Evolutionary conservation across 2,797 vertebrate genomes (phyloP), one percentile per base, ranked within the genome.

Genomic region (Epinephelus malabaricus): DNA sequence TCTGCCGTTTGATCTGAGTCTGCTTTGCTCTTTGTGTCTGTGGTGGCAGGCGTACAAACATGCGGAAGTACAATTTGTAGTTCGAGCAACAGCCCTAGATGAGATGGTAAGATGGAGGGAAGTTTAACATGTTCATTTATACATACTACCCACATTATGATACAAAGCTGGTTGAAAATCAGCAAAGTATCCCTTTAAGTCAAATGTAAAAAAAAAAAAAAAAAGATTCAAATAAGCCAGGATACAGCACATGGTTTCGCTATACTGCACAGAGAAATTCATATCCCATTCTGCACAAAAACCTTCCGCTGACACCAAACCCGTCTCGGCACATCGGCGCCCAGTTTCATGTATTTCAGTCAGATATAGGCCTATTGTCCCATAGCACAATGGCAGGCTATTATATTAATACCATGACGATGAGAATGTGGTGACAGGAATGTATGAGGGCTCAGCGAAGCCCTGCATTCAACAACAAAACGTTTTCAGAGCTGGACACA

Each of bases 331-430:
- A 38, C 53, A 73, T 71, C 10, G 2, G 49, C 50, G 61, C 21
- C 43, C 25, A 23, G 17, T 63, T 40, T 46, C 62, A 53, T 54
- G 50, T 45, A 14, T 77, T 79, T 81, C 69, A 61, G 23, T 84
- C 50, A 67, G 67, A 69, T 25, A 12, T 25, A 18, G 40, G 27
- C 55, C 69, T 46, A 19, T 79, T 66, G 53, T 85, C 73, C 50
- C 55, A 12, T 11, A 30, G 55, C 54, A 69, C 56, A 68, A 74
- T 30, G 34, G 59, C 53, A 70, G 55, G 51, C 59, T 49, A 69
- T 84, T 74, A 66, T 73, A 80, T 73, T 71, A 88, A 75, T 84
- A 73, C 60, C 18, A 58, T 50, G 40, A 76, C 60, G 69, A 62
- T 53, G 62, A 78, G 72, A 74, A 63, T 73, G 69, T 63, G 72